These are phyloP conservation scores for Platichthys flesus DNA, from an alignment of 2,113 vertebrate genomes.

Conservation along the genomic window DNA sequence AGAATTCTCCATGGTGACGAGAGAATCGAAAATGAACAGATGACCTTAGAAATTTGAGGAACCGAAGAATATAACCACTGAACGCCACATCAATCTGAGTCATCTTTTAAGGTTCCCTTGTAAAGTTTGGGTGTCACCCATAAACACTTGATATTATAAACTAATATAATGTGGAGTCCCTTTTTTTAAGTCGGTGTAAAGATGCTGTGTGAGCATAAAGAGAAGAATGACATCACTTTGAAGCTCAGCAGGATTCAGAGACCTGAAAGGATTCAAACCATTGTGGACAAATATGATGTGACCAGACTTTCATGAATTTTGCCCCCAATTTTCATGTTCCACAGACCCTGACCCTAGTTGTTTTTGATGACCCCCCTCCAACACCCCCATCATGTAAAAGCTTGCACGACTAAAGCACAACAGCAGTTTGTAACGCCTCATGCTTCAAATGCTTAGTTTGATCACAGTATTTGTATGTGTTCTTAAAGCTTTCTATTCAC, in stretches of 20 bases:
- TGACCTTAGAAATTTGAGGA: not conserved
- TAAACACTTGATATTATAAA: not conserved
- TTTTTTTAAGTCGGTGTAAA: not conserved
- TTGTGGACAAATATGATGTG: not conserved
- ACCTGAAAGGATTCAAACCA: not conserved
- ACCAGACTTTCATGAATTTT: not conserved
- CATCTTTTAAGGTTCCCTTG: not conserved
- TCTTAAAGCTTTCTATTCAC: conserved; percentile 3
- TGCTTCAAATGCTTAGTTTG: conserved; percentile 5
- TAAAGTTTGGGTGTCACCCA: not conserved
- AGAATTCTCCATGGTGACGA: conserved; percentile 1
- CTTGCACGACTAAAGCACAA: not conserved
- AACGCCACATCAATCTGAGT: not conserved
- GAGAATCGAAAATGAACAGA: not conserved
- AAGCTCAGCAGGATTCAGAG: not conserved
- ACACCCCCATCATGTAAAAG: not conserved
- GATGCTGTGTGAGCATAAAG: not conserved
- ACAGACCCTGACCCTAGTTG: no score
- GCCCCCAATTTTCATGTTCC: not conserved
- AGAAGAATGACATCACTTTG: not conserved
- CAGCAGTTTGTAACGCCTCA: not conserved
- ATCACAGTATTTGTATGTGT: not conserved
- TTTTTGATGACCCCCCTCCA: no score
- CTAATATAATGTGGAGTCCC: not conserved
- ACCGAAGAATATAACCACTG: not conserved